A percentile compares a stretch with the other conserved stretches of the same genome.
Conservation (phyloP, 1,140 invertebrate species). For the Neodiprion pinetum region DNA sequence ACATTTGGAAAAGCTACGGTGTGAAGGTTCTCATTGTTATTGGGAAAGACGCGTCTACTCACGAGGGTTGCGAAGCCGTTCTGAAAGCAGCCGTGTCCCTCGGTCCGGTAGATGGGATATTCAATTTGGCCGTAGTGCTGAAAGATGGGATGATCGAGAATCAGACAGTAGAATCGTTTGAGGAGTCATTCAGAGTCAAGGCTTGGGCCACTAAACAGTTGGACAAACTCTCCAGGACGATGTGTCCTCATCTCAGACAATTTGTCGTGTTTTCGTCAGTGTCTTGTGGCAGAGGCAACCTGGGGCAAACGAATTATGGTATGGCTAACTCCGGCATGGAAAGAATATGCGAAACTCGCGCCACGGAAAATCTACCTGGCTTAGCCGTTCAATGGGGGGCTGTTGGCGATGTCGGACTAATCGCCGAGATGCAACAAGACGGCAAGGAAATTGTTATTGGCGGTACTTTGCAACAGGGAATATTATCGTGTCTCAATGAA, state of each 20-base stretch:
- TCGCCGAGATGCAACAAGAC: conserved; percentile 72
- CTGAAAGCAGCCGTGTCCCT: conserved; percentile 65
- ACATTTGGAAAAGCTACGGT: conserved; percentile 65
- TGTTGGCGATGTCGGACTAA: conserved; percentile 65
- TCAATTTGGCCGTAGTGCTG: conserved; percentile 77
- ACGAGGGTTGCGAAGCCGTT: conserved; percentile 63
- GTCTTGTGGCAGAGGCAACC: conserved; percentile 78
- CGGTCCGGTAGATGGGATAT: conserved; percentile 77
- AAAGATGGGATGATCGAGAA: conserved; percentile 63
- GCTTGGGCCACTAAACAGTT: conserved; percentile 60
- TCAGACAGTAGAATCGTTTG: conserved; percentile 61
- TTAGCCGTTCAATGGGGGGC: conserved; percentile 69
- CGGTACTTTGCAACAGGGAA: conserved; percentile 73
- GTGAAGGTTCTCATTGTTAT: conserved; percentile 60
- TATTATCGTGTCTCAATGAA: conserved; percentile 67
- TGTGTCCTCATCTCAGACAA: conserved; percentile 61
- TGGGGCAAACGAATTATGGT: conserved; percentile 81
- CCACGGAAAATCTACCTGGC: conserved; percentile 60
- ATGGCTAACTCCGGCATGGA: conserved; percentile 69
- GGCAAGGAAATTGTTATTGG: conserved; percentile 66
- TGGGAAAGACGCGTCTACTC: conserved; percentile 58
- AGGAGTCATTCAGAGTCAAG: conserved; percentile 60
- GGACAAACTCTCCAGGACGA: conserved; percentile 59
- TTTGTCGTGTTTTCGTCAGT: conserved; percentile 80
- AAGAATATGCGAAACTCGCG: conserved; percentile 64